Percentiles rank a stretch among this genome's conserved stretches.
phyloP scores from a whole-genome alignment of 2,888 invertebrate genomes.

The Brachypterus glaber region DNA sequence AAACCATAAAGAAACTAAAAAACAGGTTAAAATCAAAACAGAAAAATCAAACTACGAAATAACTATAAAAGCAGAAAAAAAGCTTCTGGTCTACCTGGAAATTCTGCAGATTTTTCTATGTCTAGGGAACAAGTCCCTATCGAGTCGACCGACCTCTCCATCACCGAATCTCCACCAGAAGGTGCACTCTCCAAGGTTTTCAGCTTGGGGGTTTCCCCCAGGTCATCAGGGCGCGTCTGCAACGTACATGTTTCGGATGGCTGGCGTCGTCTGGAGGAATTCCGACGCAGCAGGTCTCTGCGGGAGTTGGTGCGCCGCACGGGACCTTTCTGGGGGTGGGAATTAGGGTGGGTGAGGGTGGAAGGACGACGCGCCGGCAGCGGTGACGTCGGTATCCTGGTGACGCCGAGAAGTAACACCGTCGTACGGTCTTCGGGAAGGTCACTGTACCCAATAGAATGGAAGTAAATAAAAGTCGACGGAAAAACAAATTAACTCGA shows the following conservation, averaged over 20 bases:
- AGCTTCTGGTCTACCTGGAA: slow-evolving; percentile 69
- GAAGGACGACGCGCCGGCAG: slow-evolving; percentile 34
- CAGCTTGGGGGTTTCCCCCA: neutral
- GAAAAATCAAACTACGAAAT: too few species aligned
- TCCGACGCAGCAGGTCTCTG: slow-evolving; percentile 37
- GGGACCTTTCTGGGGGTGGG: slow-evolving; percentile 34
- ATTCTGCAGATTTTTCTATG: slow-evolving; percentile 66
- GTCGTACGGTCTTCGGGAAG: slow-evolving; percentile 54
- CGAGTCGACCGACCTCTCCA: slow-evolving; percentile 74
- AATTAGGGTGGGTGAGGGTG: slow-evolving; percentile 28
- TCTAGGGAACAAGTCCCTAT: slow-evolving; percentile 82
- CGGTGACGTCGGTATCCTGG: slow-evolving; percentile 44
- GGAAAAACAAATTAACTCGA: too few species aligned
- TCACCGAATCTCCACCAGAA: slow-evolving; percentile 26
- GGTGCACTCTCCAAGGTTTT: neutral
- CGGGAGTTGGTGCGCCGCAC: slow-evolving; percentile 21
- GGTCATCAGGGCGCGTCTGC: too few species aligned
- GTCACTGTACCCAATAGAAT: slow-evolving; percentile 51
- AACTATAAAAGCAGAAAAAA: too few species aligned
- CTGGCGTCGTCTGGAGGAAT: slow-evolving; percentile 38
- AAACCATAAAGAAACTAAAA: neutral
- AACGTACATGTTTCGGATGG: slow-evolving; percentile 29
- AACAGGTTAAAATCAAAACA: too few species aligned
- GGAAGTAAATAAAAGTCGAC: too few species aligned
- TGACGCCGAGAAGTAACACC: slow-evolving; percentile 52